phyloP scores from a whole-genome alignment of 1,140 invertebrate species.

The Periplaneta americana region DNA sequence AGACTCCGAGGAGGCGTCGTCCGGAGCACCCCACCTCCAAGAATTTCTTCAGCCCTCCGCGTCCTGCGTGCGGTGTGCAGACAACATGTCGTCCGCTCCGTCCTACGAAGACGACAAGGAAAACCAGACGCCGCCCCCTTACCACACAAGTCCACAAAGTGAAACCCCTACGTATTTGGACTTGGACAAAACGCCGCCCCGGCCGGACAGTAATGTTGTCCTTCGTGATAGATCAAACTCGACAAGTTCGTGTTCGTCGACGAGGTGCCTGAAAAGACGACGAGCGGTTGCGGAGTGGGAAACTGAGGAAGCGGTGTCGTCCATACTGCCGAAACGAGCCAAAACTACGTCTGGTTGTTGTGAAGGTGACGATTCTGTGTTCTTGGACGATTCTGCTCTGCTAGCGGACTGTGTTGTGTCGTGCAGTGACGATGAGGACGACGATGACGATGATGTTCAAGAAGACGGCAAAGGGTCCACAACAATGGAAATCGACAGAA shows the following conservation, averaged over 20 bases:
- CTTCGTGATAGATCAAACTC: conserved; percentile 23
- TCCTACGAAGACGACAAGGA: conserved; percentile 26
- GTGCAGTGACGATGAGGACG: conserved; percentile 31
- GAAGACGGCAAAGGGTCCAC: conserved; percentile 29
- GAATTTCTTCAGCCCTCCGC: conserved; percentile 23
- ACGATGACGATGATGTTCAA: conserved; percentile 28
- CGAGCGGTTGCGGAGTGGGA: conserved; percentile 43
- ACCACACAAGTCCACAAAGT: neutral
- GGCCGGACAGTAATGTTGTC: conserved; percentile 25
- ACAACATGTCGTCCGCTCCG: neutral
- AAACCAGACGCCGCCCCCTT: conserved; percentile 32
- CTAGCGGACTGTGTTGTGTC: conserved; percentile 29
- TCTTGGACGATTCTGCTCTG: conserved; percentile 36
- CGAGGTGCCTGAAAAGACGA: conserved; percentile 37
- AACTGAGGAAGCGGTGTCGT: conserved; percentile 44
- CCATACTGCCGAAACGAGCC: conserved; percentile 42
- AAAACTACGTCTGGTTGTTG: conserved; percentile 1
- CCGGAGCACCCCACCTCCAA: neutral
- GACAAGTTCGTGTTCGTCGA: conserved; percentile 10
- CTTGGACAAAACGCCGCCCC: conserved; percentile 34
- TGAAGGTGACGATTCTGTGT: conserved; percentile 33
- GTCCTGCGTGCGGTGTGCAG: conserved; percentile 29
- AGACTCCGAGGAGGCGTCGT: neutral
- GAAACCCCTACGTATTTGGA: conserved; percentile 40
- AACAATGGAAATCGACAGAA: conserved; percentile 48